phyloP scores from a whole-genome alignment of 2,113 vertebrate genomes.

The Pipra filicauda region DNA sequence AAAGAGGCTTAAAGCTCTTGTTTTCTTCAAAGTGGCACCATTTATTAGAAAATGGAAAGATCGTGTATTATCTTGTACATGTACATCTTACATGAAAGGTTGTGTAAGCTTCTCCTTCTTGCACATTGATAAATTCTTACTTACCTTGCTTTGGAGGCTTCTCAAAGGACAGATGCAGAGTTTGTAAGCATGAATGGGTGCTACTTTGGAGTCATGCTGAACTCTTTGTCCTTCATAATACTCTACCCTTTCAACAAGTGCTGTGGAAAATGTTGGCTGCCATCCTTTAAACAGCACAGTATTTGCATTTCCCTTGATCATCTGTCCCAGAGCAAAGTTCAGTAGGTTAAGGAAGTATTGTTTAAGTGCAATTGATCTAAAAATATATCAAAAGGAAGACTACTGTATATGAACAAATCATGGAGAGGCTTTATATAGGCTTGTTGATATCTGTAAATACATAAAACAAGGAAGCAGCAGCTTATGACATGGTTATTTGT shows the following conservation, averaged over 20 bases:
- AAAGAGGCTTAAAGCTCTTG: not conserved
- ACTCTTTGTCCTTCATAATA: not conserved
- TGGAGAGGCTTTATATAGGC: slow-evolving; percentile 27
- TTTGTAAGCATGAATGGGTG: not conserved
- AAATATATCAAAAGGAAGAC: slow-evolving; percentile 47
- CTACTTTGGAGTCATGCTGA: not conserved
- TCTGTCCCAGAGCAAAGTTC: slow-evolving; percentile 18
- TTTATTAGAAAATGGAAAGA: not conserved
- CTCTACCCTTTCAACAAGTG: not conserved
- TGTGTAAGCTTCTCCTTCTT: not conserved
- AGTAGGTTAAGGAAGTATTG: slow-evolving; percentile 3
- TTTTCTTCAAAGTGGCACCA: not conserved
- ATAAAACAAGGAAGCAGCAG: slow-evolving; percentile 57
- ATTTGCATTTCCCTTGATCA: slow-evolving; percentile 7
- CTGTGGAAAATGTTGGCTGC: not conserved
- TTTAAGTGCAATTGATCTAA: slow-evolving; percentile 18
- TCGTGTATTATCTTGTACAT: not conserved
- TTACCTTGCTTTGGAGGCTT: not conserved
- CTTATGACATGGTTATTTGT: slow-evolving; percentile 50
- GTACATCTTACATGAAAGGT: not conserved
- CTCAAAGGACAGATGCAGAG: not conserved
- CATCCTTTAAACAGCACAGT: not conserved
- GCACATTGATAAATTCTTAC: not conserved
- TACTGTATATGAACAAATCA: not conserved
- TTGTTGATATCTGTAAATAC: slow-evolving; percentile 40